Percentiles rank a stretch among this genome's conserved stretches.
Conservation (phyloP, 2,113 vertebrate genomes). For the Myotis davidii region DNA sequence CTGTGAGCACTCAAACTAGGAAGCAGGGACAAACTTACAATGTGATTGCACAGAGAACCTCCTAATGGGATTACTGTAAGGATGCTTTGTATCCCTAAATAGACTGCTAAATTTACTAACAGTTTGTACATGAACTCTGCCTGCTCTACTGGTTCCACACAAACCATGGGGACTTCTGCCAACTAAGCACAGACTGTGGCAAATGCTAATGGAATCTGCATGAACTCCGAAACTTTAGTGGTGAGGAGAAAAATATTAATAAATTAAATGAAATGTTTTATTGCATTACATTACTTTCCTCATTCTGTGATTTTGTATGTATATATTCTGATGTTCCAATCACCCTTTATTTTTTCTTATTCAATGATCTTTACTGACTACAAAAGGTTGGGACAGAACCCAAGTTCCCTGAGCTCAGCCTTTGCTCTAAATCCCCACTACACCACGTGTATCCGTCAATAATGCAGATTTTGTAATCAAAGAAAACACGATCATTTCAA, state of each 20-base stretch:
- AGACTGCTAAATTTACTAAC: conserved; percentile 18
- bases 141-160: conserved; percentile 39
- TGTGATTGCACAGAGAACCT: background rate
- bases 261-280: background rate
- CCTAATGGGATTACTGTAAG: background rate
- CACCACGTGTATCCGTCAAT: no score
- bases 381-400: background rate
- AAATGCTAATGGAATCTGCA: conserved; percentile 13
- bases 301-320: background rate
- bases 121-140: background rate
- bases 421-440: background rate
- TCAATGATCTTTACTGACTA: conserved; percentile 27
- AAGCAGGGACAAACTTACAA: background rate
- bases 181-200: conserved; percentile 20
- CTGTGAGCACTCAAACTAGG: background rate
- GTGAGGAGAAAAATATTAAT: conserved; percentile 21
- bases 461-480: no score
- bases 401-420: background rate
- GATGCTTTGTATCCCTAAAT: background rate
- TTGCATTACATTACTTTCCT: conserved; percentile 29
- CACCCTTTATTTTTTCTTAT: background rate
- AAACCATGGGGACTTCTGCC: conserved; percentile 21
- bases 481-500: no score
- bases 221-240: background rate
- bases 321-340: background rate